A percentile compares a stretch with the other conserved stretches of the same genome.
Conservation (phyloP, 2,797 vertebrate species). For the Crocodylus rhombifer region DNA sequence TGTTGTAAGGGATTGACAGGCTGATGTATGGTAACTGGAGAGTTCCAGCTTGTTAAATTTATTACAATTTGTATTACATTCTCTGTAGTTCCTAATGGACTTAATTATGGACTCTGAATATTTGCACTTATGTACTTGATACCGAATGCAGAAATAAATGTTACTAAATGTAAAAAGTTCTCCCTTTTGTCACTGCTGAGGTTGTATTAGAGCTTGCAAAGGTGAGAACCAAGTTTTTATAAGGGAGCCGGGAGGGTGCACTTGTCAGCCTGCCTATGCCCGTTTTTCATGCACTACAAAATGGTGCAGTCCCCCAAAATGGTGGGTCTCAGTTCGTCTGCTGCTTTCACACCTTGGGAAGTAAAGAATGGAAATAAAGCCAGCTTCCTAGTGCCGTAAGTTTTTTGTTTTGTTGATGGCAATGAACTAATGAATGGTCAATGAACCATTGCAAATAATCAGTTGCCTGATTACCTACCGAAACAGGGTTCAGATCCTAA, state of each 20-base stretch:
- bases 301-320: not conserved
- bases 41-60: constrained; percentile 92
- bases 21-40: constrained; percentile 91
- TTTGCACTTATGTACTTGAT: constrained; percentile 99
- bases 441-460: not conserved
- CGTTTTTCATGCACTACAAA: not conserved
- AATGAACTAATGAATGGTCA: not conserved
- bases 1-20: constrained; percentile 91
- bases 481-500: fast-evolving
- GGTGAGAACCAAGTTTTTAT: no score
- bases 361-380: not conserved
- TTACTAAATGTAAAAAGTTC: constrained; percentile 91
- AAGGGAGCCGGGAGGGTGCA: not conserved
- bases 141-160: constrained; percentile 99
- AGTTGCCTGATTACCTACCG: not conserved
- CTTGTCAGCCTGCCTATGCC: not conserved
- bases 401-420: not conserved
- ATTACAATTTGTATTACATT: constrained; percentile 97
- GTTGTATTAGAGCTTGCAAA: not conserved
- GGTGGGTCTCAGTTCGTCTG: not conserved
- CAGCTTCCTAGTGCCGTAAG: not conserved
- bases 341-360: not conserved
- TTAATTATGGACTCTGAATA: constrained; percentile 96
- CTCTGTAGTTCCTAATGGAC: constrained; percentile 92
- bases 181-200: constrained; percentile 50